Conservation (phyloP, 1,140 invertebrate species). For the Orius insidiosus region DNA sequence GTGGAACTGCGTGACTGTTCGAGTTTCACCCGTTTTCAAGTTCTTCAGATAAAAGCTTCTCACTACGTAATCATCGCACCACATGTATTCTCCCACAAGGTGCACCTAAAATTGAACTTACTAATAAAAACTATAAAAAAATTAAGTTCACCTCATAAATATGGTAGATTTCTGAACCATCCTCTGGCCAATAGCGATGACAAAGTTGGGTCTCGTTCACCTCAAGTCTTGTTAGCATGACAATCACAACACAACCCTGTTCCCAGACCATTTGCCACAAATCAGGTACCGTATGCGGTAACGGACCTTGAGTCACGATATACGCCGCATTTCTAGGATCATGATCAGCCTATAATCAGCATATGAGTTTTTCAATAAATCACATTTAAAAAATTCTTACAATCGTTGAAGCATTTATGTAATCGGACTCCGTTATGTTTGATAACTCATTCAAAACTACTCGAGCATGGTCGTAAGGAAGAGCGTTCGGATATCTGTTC, state of each 20-base stretch:
- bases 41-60: slow-evolving; percentile 98
- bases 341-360: slow-evolving; percentile 76
- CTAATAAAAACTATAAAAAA: slow-evolving; percentile 9
- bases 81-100: slow-evolving; percentile 97
- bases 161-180: slow-evolving; percentile 92
- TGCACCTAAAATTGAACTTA: slow-evolving; percentile 52
- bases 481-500: slow-evolving; percentile 62
- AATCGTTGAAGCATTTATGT: slow-evolving; percentile 91
- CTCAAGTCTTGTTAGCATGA: slow-evolving; percentile 81
- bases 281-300: slow-evolving; percentile 68
- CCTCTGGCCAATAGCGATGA: slow-evolving; percentile 92
- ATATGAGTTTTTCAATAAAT: too few species aligned
- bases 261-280: slow-evolving; percentile 99
- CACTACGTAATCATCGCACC: slow-evolving; percentile 98
- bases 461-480: slow-evolving; percentile 85
- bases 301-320: slow-evolving; percentile 79
- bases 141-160: slow-evolving; percentile 74
- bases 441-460: slow-evolving; percentile 73
- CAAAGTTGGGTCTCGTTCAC: slow-evolving; percentile 83
- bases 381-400: too few species aligned
- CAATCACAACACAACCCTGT: slow-evolving; percentile 92
- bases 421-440: slow-evolving; percentile 68
- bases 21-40: slow-evolving; percentile 84
- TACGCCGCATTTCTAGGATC: slow-evolving; percentile 96
- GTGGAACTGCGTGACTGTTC: slow-evolving; percentile 98